Base-by-base conservation (phyloP, 2,888 invertebrate genomes). In the Orchesella flavescens region DNA sequence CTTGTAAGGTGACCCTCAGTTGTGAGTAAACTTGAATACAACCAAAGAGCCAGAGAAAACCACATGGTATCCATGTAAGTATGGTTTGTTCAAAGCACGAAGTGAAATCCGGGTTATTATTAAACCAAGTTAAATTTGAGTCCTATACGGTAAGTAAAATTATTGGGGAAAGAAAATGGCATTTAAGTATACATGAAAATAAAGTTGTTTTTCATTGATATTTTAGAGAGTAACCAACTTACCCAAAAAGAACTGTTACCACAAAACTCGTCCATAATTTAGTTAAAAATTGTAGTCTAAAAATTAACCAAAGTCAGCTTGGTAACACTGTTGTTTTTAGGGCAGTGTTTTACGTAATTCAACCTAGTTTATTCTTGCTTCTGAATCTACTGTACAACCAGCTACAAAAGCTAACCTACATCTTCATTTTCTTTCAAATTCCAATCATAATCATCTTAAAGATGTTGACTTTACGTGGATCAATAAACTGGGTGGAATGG, bases 41-140 rank as follows among this genome's bases (percentile, higher is more conserved):
- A 17, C 34, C n/a, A 7, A 80, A 63, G 34, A 80, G 34, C 43
- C 43, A 72, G 10, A 91, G 89, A 78, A 90, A 89, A 13, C 88
- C 89, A 85, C 91, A 90, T 0, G 92, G 92, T 7, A 90, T 88
- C 92, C 92, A 92, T 17, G 90, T 89, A 34, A 92, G 87, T 3
- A 91, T 89, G 0, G 92, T 92, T 83, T 90, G 89, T 87, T 91
- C 90, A 88, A 92, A 91, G 88, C 92, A 92, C 81, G 89, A 89
- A 34, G 91, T 91, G 82, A 92, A 90, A 78, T 90, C 89, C 0
- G 92, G 92, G 73, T 90, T 89, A 9, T 89, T 88, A n/a, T 97
- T 94, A 89, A 94, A 90, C 97, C 97, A 97, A 80, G 96, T 93
- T 88, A 93, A 89, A 87, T 93, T 92, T 86, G 91, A 89, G 91